phyloP scores from a whole-genome alignment of 2,113 vertebrate genomes.

The Lipophrys pholis region DNA sequence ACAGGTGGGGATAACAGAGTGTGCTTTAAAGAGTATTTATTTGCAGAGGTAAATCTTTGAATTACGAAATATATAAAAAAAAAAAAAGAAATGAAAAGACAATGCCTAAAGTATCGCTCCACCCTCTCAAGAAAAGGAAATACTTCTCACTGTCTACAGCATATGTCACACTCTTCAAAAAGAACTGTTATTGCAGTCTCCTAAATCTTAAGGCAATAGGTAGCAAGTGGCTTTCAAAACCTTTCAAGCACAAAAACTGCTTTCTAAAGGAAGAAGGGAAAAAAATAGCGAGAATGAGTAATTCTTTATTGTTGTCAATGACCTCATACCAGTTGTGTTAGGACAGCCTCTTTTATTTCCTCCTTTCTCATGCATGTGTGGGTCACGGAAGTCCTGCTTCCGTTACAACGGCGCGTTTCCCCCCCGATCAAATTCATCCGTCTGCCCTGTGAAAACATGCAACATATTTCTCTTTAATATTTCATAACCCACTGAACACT shows the following conservation, averaged over 20 bases:
- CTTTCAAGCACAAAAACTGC: constrained; percentile 43
- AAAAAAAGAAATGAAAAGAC: too few species aligned
- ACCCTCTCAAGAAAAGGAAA: background rate
- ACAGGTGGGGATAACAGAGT: too few species aligned
- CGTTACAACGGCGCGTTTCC: background rate
- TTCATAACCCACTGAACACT: constrained; percentile 55
- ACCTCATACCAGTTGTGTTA: constrained; percentile 38
- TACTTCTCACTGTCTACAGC: background rate
- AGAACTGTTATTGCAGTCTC: background rate
- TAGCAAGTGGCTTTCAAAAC: constrained; percentile 22
- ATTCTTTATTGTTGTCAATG: constrained; percentile 47
- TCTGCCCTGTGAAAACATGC: constrained; percentile 32
- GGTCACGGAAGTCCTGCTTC: constrained; percentile 7
- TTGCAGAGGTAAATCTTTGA: too few species aligned
- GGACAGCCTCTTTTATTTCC: constrained; percentile 28
- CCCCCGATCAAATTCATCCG: background rate
- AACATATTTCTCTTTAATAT: constrained; percentile 40
- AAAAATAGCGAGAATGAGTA: constrained; percentile 60
- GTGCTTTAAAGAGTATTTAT: too few species aligned
- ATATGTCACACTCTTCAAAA: background rate
- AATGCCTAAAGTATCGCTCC: too few species aligned
- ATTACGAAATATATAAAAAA: too few species aligned
- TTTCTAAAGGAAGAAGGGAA: constrained; percentile 13
- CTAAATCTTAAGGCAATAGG: background rate
- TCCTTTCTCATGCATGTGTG: constrained; percentile 6